A percentile compares a stretch with the other conserved stretches of the same genome.
Evolutionary conservation across 2,888 invertebrate genomes (phyloP).

Genomic region (Electrophaes corylata): DNA sequence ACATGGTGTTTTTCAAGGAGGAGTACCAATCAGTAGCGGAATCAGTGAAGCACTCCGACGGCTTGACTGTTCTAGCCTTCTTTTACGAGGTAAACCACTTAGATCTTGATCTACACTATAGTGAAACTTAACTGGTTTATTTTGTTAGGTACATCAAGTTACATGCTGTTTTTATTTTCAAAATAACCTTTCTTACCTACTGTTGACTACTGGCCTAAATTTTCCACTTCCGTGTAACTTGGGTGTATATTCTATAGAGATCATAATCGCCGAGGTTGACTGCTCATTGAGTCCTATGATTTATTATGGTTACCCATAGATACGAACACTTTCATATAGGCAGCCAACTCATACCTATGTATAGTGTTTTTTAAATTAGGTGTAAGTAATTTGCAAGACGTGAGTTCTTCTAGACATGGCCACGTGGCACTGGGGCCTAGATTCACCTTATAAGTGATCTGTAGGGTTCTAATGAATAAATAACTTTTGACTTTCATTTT

Average conservation of each 20-base stretch:
- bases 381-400: too few relatives aligned
- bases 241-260: constrained; percentile 1
- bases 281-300: neutral
- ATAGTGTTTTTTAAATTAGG: too few relatives aligned
- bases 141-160: neutral
- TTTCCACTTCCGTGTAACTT: neutral
- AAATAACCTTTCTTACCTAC: constrained; percentile 2
- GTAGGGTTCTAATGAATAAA: too few relatives aligned
- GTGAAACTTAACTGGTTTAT: constrained; percentile 1
- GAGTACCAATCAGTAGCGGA: constrained; percentile 85
- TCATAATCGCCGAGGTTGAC: neutral
- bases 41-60: constrained; percentile 88
- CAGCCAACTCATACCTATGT: too few relatives aligned
- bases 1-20: constrained; percentile 90
- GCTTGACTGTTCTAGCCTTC: constrained; percentile 90
- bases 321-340: too few relatives aligned
- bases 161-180: neutral
- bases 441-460: too few relatives aligned
- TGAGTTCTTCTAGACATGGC: too few relatives aligned
- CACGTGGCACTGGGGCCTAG: too few relatives aligned
- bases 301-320: neutral
- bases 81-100: constrained; percentile 87
- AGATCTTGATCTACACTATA: constrained; percentile 23
- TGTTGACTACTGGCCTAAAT: neutral
- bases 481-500: too few relatives aligned